phyloP scores from a whole-genome alignment of 2,113 vertebrate genomes.

The Sigmodon hispidus region DNA sequence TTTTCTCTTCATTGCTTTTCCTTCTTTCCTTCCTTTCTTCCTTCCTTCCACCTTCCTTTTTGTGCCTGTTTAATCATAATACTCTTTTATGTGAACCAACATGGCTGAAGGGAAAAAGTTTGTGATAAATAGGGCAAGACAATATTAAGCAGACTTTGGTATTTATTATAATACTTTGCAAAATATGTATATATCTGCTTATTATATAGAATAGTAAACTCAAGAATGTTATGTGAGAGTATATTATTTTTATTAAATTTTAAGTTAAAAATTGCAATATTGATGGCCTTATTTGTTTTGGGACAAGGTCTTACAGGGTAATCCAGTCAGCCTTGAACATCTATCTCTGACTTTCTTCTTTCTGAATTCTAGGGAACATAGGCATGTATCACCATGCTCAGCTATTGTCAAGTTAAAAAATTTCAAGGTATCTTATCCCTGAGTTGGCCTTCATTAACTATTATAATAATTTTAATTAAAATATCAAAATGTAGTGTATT shows the following conservation, averaged over 20 bases:
- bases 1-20: background rate
- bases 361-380: background rate
- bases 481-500: background rate
- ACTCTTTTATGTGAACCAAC: background rate
- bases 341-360: background rate
- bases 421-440: background rate
- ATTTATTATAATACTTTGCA: background rate
- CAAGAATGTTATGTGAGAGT: background rate
- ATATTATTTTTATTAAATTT: conserved; percentile 32
- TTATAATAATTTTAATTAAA: background rate
- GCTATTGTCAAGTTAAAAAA: background rate
- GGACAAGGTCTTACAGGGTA: background rate
- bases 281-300: background rate
- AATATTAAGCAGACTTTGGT: background rate
- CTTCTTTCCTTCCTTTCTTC: too few relatives aligned
- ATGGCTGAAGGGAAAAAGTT: background rate
- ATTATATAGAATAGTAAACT: conserved; percentile 9
- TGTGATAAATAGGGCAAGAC: background rate
- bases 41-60: background rate
- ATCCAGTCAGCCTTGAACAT: background rate
- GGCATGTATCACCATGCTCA: background rate
- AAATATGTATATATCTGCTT: background rate
- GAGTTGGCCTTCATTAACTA: background rate
- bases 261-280: background rate
- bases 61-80: background rate